Evolutionary conservation across 2,113 vertebrate species (phyloP).

Genomic region (Lethenteron camtschaticum): DNA sequence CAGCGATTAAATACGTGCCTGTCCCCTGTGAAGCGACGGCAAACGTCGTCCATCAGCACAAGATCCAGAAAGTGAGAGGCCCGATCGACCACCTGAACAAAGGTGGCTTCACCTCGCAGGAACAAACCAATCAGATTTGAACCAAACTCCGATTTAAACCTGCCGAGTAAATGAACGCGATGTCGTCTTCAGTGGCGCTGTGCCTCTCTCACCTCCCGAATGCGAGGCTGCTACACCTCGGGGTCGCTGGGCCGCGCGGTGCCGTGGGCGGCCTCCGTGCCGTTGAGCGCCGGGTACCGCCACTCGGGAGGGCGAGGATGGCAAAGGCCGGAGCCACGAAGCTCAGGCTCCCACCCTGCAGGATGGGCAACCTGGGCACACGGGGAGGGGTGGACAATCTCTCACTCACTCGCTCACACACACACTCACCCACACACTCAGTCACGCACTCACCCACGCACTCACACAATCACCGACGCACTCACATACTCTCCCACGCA

Average conservation of each 20-base stretch:
- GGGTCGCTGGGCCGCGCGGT: constrained; percentile 12
- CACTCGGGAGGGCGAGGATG: constrained; percentile 34
- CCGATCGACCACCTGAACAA: neutral
- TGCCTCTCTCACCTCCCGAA: constrained; percentile 23
- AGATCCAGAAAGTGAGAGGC: constrained; percentile 3
- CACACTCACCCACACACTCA: no score
- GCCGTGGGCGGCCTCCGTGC: constrained; percentile 10
- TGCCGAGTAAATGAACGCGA: neutral
- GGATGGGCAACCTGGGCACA: constrained; percentile 26
- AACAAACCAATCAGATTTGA: neutral
- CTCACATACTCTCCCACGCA: no score
- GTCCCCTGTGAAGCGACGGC: no score
- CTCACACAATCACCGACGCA: no score
- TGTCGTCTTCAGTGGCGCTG: no score
- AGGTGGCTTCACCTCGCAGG: neutral
- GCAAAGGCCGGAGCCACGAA: constrained; percentile 35
- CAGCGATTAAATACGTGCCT: no score
- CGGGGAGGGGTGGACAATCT: neutral
- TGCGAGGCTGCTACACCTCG: constrained; percentile 30
- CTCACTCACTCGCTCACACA: no score
- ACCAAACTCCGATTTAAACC: neutral
- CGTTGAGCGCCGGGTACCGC: constrained; percentile 19
- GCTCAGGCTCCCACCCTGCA: constrained; percentile 39
- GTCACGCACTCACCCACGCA: no score
- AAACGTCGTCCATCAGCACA: no score